phyloP scores from a whole-genome alignment of 2,797 vertebrate genomes.

The Otolemur crassicaudatus region DNA sequence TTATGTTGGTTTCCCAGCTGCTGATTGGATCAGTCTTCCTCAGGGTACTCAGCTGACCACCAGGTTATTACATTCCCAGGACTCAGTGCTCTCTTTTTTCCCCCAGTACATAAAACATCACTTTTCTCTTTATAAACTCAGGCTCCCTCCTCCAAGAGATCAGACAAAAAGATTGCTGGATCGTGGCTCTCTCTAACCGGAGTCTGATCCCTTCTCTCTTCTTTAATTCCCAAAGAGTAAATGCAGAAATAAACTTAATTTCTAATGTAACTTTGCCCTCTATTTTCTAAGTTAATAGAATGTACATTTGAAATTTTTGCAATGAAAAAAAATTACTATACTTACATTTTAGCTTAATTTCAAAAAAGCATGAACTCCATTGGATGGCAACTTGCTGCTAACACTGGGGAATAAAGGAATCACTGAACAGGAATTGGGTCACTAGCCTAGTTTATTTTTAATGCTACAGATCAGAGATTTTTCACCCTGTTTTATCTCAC shows the following conservation, averaged over 20 bases:
- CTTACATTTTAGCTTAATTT: slow-evolving; percentile 17
- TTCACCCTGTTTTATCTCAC: too few relatives aligned
- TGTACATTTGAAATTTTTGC: neutral
- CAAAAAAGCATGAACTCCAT: neutral
- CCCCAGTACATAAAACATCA: neutral
- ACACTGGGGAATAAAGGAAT: neutral
- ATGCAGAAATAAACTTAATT: neutral
- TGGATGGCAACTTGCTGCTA: neutral
- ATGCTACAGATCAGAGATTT: too few relatives aligned
- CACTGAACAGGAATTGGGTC: neutral
- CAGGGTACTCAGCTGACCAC: neutral
- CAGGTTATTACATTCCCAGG: slow-evolving; percentile 34
- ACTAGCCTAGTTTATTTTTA: neutral
- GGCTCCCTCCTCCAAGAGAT: neutral
- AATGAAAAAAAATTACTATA: neutral
- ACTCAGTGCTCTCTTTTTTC: neutral
- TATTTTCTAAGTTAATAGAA: neutral
- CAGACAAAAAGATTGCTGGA: neutral
- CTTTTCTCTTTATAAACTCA: neutral
- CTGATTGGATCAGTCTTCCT: neutral
- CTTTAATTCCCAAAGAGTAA: neutral
- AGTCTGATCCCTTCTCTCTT: neutral
- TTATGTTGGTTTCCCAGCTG: neutral
- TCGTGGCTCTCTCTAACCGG: neutral
- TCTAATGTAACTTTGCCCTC: neutral